phyloP scores from a whole-genome alignment of 2,888 invertebrate species.

The Tenthredo amoena region DNA sequence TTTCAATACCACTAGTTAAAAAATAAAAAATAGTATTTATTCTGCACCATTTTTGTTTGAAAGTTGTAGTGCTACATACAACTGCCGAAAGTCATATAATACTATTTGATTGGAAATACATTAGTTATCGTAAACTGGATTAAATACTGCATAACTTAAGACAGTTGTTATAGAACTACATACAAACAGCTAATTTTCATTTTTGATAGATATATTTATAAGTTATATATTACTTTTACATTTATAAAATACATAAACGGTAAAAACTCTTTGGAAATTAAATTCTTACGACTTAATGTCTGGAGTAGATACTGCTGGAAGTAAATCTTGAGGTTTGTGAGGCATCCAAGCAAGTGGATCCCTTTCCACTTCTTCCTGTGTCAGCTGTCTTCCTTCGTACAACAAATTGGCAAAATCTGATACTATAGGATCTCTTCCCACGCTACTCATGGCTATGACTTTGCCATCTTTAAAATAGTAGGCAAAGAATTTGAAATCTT shows the following conservation, averaged over 20 bases:
- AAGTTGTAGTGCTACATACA: background rate
- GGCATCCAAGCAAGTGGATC: slow-evolving; percentile 85
- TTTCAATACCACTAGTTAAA: background rate
- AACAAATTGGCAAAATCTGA: slow-evolving; percentile 91
- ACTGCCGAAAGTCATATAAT: background rate
- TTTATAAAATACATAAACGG: background rate
- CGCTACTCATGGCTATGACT: slow-evolving; percentile 90
- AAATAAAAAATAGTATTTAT: slow-evolving; percentile 7
- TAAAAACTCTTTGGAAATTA: slow-evolving; percentile 52
- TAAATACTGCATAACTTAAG: background rate
- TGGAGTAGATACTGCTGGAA: slow-evolving; percentile 52
- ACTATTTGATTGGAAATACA: background rate
- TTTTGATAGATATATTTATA: background rate
- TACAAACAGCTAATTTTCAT: background rate
- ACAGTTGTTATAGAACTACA: background rate
- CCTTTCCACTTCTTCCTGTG: slow-evolving; percentile 82
- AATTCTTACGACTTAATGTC: slow-evolving; percentile 66
- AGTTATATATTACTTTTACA: background rate
- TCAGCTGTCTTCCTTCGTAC: slow-evolving; percentile 83
- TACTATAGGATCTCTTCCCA: slow-evolving; percentile 92
- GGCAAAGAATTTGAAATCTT: slow-evolving; percentile 87
- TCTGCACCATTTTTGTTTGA: background rate
- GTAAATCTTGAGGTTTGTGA: slow-evolving; percentile 77
- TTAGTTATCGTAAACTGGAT: background rate
- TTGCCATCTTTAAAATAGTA: slow-evolving; percentile 87